A percentile compares a stretch with the other conserved stretches of the same genome.
Evolutionary conservation across 2,113 vertebrate species (phyloP).

Genomic region (Bufo bufo): DNA sequence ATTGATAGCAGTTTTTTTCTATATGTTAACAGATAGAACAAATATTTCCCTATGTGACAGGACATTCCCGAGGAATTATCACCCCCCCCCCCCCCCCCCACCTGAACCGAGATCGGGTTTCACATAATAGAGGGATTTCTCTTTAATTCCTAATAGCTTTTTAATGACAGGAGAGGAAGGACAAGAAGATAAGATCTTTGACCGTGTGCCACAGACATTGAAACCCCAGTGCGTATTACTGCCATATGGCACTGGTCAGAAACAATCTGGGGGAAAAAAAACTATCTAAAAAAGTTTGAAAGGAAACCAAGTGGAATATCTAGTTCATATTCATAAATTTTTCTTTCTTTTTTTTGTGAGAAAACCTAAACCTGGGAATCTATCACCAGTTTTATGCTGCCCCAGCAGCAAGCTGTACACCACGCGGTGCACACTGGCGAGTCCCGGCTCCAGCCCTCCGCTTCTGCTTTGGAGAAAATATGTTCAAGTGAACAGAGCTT

Average conservation of each 20-base stretch:
- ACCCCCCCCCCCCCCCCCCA: not conserved
- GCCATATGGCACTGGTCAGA: not conserved
- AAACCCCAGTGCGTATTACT: not conserved
- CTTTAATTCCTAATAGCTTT: slow-evolving; percentile 47
- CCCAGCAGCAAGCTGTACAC: too few relatives aligned
- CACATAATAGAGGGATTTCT: slow-evolving; percentile 13
- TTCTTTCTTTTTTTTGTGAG: too few relatives aligned
- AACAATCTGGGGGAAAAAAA: not conserved
- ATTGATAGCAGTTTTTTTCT: not conserved
- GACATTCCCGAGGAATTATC: slow-evolving; percentile 52
- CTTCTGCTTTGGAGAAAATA: too few relatives aligned
- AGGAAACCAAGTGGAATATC: too few relatives aligned
- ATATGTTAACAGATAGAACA: slow-evolving; percentile 6
- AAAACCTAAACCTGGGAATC: too few relatives aligned
- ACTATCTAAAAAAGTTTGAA: too few relatives aligned
- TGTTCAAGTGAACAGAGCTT: too few relatives aligned
- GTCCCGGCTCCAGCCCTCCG: too few relatives aligned
- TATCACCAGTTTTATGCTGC: too few relatives aligned
- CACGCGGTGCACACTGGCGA: too few relatives aligned
- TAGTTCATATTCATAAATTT: too few relatives aligned
- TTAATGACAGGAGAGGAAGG: slow-evolving; percentile 42
- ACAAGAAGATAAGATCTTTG: slow-evolving; percentile 24
- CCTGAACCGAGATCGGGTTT: not conserved
- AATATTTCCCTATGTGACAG: slow-evolving; percentile 10
- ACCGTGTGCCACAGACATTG: not conserved